Evolutionary conservation across 2,888 invertebrate species (phyloP), one percentile per base, ranked within the genome.

Genomic region (Omphaloscelis lunosa): DNA sequence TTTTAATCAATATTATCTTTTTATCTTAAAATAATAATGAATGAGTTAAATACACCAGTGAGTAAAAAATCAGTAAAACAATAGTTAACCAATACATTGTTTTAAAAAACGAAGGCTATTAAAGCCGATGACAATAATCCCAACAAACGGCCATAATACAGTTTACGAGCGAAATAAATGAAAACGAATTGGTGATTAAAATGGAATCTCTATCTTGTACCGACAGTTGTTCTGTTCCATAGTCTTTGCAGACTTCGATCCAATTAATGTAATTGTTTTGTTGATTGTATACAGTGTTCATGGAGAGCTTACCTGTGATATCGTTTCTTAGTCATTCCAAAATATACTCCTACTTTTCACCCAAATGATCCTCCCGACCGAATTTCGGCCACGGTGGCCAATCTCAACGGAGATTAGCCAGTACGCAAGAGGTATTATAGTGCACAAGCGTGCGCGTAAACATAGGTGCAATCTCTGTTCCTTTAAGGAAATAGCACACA

Each of bases 91-190:
- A 58, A 70, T 63, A 86, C 81, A 77, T 73, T 82, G 83, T 85
- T 75, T 82, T 77, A 75, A 75, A 82, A 74, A n/a, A 51, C 51
- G 23, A 77, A 29, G 59, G 63, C 83, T 72, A 76, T 87, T 86
- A 87, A 85, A 80, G 45, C 59, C 79, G 80, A 85, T 82, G 65
- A 72, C 77, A 66, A 73, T 70, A 81, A 72, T 80, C 65, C 71
- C 61, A 80, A 83, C 79, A 86, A 81, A 87, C 69, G 79, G 59
- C 81, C 27, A 71, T 83, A 84, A 75, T 71, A 85, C 72, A 83
- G 39, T 88, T 89, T 86, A 89, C 83, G 89, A 85, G 56, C 45
- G 73, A 53, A 82, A 84, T 85, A 86, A 90, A 84, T 82, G 34
- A 68, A 80, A 88, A 82, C 84, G 79, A 79, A 79, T 87, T 61